These are phyloP conservation scores for Loris lydekkerianus DNA, from an alignment of 2,797 vertebrate species.

Conservation along the genomic window DNA sequence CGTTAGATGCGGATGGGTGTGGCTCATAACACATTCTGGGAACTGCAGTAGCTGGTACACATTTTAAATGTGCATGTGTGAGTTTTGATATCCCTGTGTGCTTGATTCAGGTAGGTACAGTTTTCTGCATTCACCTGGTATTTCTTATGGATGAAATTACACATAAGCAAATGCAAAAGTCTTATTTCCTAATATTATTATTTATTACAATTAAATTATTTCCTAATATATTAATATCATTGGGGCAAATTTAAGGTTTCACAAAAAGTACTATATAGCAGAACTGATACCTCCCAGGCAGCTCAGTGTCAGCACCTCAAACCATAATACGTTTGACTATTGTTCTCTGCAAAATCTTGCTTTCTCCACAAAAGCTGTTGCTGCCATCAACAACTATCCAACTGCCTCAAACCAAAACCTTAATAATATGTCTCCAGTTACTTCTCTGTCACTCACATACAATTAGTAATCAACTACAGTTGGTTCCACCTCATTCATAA, in stretches of 20 bases:
- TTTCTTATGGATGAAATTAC: neutral
- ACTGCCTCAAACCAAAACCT: neutral
- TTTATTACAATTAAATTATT: neutral
- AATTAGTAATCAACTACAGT: neutral
- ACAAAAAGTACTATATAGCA: neutral
- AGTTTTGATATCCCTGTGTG: neutral
- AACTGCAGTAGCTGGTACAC: neutral
- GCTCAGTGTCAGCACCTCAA: neutral
- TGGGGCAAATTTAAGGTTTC: neutral
- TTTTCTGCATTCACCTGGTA: neutral
- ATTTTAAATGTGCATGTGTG: neutral
- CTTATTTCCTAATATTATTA: neutral
- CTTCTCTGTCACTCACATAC: neutral
- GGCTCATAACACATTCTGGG: neutral
- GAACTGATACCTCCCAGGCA: neutral
- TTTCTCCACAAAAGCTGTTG: neutral
- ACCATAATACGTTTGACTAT: neutral
- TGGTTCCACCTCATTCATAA: neutral
- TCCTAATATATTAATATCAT: neutral
- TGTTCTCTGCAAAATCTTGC: neutral
- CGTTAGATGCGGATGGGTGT: neutral
- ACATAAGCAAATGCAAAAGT: neutral
- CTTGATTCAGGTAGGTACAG: neutral
- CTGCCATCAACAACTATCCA: neutral
- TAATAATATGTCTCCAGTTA: neutral